These are phyloP conservation scores for Pristionchus maxplancki DNA, from an alignment of 2,888 invertebrate species.

Conservation along the genomic window DNA sequence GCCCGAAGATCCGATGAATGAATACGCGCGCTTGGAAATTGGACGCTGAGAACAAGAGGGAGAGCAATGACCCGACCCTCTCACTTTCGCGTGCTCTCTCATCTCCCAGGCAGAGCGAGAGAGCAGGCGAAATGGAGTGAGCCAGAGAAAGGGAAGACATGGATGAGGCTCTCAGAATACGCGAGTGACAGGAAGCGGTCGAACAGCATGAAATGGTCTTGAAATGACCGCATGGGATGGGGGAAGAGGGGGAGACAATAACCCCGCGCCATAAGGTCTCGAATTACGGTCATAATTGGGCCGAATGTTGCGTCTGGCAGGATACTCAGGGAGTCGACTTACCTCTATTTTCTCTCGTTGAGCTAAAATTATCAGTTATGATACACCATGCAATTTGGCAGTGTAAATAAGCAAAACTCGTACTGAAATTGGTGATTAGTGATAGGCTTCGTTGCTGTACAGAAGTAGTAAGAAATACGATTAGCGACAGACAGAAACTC, in stretches of 20 bases:
- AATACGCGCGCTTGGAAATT: background rate
- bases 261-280: background rate
- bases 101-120: background rate
- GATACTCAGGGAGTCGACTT: background rate
- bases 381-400: background rate
- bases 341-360: background rate
- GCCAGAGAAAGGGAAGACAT: background rate
- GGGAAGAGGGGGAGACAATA: background rate
- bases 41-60: background rate
- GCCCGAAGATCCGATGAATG: background rate
- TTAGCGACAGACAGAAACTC: background rate
- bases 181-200: slow-evolving; percentile 5
- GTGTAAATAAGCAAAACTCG: background rate
- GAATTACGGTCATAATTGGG: background rate
- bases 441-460: background rate
- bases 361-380: background rate
- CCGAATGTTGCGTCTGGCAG: background rate
- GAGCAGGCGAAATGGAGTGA: background rate
- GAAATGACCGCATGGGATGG: background rate
- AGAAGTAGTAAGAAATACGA: background rate
- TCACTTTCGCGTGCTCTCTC: no score
- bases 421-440: no score
- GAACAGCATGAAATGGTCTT: background rate
- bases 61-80: background rate
- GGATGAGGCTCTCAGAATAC: slow-evolving; percentile 19